These are phyloP conservation scores for Myrmecobius fasciatus DNA, from an alignment of 2,113 vertebrate species.

Conservation along the genomic window DNA sequence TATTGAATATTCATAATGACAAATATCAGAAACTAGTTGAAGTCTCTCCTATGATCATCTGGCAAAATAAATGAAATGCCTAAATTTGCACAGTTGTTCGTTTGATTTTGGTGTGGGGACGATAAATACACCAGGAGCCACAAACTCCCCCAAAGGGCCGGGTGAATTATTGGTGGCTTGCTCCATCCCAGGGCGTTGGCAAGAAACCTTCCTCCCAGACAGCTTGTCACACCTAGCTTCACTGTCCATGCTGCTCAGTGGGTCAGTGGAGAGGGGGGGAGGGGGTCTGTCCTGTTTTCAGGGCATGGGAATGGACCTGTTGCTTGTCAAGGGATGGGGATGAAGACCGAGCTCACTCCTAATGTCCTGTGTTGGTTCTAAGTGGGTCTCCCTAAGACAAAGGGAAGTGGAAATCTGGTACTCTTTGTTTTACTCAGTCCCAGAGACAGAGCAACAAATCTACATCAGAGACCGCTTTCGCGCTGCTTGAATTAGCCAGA, in stretches of 20 bases:
- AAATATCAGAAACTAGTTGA: constrained; percentile 85
- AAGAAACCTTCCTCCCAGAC: constrained; percentile 89
- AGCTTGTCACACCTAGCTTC: constrained; percentile 81
- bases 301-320: constrained; percentile 69
- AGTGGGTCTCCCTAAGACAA: constrained; percentile 53
- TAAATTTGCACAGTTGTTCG: constrained; percentile 82
- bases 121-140: constrained; percentile 78
- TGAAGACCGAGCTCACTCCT: constrained; percentile 25
- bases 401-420: constrained; percentile 32
- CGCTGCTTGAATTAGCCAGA: constrained; percentile 2
- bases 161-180: constrained; percentile 86
- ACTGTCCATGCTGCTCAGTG: constrained; percentile 74
- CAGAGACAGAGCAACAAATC: constrained; percentile 6
- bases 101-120: constrained; percentile 83
- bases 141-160: constrained; percentile 80
- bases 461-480: background rate
- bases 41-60: constrained; percentile 81
- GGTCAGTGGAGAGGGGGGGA: constrained; percentile 65
- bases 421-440: background rate
- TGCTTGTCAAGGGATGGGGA: constrained; percentile 66
- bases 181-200: constrained; percentile 86
- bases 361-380: background rate
- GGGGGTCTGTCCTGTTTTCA: constrained; percentile 59
- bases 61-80: constrained; percentile 84
- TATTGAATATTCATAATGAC: constrained; percentile 85